Evolutionary conservation across 1,140 invertebrate genomes (phyloP), one percentile per base, ranked within the genome.

Genomic region (Ctenoplectra terminalis): DNA sequence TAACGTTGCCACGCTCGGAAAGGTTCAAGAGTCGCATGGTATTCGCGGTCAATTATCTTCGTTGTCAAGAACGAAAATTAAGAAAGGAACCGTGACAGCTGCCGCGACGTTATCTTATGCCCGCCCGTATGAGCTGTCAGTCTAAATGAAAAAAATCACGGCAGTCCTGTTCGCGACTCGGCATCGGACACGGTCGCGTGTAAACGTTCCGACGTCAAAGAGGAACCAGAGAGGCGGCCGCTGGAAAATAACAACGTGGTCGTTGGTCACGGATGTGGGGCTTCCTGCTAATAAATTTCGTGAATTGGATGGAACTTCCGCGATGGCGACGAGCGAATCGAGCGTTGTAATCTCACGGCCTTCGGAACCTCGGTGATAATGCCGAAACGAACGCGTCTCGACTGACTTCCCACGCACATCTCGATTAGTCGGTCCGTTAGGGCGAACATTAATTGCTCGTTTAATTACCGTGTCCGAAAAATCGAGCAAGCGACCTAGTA

Each of bases 401-500:
- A 52, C 37, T 56, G 61, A 81, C 80, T 88, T 90, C 88, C 88
- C 88, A 90, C 88, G 77, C 86, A 61, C 56, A 58, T 26, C 74
- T 83, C 83, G 63, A 43, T 84, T 83, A 81, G n/a, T 20, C 54
- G 77, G 72, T 37, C n/a, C 60, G 67, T 37, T n/a, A 17, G 61
- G 6, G 58, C 74, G 48, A 52, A 64, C 60, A 37, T 31, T 77
- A 77, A 85, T 85, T 72, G 60, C 37, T 5, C 64, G 52, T 54
- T 80, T 69, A 84, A 85, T 83, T 48, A 46, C 8, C 58, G 43
- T 37, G 72, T 17, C 43, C 61, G 61, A 67, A 75, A 75, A 75
- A 75, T 64, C 31, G 43, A 13, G 58, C 23, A 37, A 40, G 13
- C 20, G 23, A 29, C 40, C 37, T 20, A 9, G 6, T 9, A 0